phyloP scores from a whole-genome alignment of 2,113 vertebrate genomes.

The Galeopterus variegatus region DNA sequence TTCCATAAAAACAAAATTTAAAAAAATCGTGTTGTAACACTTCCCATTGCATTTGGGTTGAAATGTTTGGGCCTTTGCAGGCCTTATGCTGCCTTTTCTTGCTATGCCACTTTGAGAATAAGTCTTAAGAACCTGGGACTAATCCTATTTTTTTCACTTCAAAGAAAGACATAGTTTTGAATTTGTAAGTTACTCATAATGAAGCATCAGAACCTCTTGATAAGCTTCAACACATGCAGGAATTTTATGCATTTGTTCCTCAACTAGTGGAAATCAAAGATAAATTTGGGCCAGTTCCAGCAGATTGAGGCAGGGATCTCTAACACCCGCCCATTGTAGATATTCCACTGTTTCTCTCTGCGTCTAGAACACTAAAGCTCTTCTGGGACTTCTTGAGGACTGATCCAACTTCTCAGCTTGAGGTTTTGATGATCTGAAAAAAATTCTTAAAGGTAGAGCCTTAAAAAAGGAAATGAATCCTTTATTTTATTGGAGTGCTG shows the following conservation, averaged over 20 bases:
- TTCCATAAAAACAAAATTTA: slow-evolving; percentile 7
- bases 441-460: not conserved
- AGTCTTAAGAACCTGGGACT: not conserved
- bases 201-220: not conserved
- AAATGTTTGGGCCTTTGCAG: not conserved
- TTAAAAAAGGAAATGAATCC: not conserved
- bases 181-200: slow-evolving; percentile 20
- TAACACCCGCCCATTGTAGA: accelerated
- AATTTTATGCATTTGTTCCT: not conserved
- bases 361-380: not conserved
- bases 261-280: not conserved
- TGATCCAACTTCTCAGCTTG: not conserved
- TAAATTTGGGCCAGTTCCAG: not conserved
- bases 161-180: not conserved
- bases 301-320: not conserved
- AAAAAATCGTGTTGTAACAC: not conserved
- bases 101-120: not conserved
- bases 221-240: not conserved
- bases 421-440: not conserved
- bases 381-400: not conserved
- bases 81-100: not conserved
- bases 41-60: slow-evolving; percentile 14
- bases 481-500: not conserved
- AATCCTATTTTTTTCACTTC: slow-evolving; percentile 37
- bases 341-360: not conserved